phyloP scores from a whole-genome alignment of 2,113 vertebrate genomes.

The Ameiurus melas region DNA sequence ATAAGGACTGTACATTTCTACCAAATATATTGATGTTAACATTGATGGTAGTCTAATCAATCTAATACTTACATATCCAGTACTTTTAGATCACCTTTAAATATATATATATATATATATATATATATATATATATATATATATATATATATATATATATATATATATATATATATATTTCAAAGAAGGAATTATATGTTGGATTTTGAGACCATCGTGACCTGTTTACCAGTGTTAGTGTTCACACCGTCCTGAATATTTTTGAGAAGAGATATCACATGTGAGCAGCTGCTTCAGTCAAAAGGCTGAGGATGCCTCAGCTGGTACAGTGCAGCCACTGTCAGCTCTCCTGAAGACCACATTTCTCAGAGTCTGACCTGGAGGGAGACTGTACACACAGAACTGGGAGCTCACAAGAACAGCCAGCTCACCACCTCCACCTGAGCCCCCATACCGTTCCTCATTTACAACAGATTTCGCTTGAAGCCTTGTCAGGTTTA shows the following conservation, averaged over 20 bases:
- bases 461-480: constrained; percentile 30
- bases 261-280: background rate
- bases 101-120: too few species aligned
- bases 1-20: background rate
- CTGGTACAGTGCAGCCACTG: constrained; percentile 33
- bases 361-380: constrained; percentile 40
- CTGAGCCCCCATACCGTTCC: constrained; percentile 47
- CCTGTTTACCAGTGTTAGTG: background rate
- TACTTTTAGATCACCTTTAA: background rate
- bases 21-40: background rate
- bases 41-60: background rate
- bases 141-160: too few species aligned
- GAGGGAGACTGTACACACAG: constrained; percentile 41
- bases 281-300: background rate
- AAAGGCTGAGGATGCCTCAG: constrained; percentile 40
- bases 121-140: too few species aligned
- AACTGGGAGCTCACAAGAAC: background rate
- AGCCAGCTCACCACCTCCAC: constrained; percentile 49
- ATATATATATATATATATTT: background rate
- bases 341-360: constrained; percentile 37
- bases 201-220: background rate
- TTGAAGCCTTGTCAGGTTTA: background rate
- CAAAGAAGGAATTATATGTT: background rate
- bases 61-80: background rate
- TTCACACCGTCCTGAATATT: background rate